Conservation (phyloP, 1,140 invertebrate genomes). For the Drosophila seguyi region DNA sequence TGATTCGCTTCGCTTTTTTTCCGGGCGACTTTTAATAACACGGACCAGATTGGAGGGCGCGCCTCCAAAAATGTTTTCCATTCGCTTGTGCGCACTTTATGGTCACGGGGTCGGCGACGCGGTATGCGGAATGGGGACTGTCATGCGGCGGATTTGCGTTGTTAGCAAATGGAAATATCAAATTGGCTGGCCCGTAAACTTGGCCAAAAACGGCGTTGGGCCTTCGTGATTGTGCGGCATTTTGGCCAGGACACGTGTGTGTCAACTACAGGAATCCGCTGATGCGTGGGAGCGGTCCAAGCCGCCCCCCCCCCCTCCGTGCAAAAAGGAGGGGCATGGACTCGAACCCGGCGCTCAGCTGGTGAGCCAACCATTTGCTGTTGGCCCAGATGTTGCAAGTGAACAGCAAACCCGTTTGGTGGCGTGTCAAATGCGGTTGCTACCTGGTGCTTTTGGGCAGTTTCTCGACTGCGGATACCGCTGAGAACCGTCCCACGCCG, state of each 20-base stretch:
- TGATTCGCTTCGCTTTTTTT: conserved; percentile 11
- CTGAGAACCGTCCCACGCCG: conserved; percentile 38
- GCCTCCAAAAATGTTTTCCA: conserved; percentile 32
- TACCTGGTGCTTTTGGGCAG: conserved; percentile 37
- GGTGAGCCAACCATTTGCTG: conserved; percentile 44
- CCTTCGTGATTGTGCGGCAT: conserved; percentile 48
- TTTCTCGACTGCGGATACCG: conserved; percentile 4
- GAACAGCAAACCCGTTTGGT: conserved; percentile 62
- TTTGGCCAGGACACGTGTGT: conserved; percentile 49
- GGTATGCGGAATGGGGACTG: conserved; percentile 24
- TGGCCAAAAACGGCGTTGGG: conserved; percentile 15
- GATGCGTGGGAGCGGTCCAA: conserved; percentile 31
- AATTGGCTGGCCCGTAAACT: conserved; percentile 27
- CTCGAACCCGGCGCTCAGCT: conserved; percentile 41
- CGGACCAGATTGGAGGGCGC: conserved; percentile 41
- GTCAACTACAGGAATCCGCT: conserved; percentile 19
- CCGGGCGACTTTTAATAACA: conserved; percentile 48
- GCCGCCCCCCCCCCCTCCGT: too few species aligned
- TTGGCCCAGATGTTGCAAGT: conserved; percentile 67
- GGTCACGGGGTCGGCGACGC: conserved; percentile 39
- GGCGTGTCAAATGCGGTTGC: conserved; percentile 69
- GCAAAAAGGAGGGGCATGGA: neutral
- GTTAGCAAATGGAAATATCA: conserved; percentile 51
- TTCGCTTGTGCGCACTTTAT: conserved; percentile 70
- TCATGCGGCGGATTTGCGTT: conserved; percentile 51